Percentiles rank a stretch among this genome's conserved stretches.
Evolutionary conservation across 2,113 vertebrate genomes (phyloP).

Genomic region (Nettapus auritus): DNA sequence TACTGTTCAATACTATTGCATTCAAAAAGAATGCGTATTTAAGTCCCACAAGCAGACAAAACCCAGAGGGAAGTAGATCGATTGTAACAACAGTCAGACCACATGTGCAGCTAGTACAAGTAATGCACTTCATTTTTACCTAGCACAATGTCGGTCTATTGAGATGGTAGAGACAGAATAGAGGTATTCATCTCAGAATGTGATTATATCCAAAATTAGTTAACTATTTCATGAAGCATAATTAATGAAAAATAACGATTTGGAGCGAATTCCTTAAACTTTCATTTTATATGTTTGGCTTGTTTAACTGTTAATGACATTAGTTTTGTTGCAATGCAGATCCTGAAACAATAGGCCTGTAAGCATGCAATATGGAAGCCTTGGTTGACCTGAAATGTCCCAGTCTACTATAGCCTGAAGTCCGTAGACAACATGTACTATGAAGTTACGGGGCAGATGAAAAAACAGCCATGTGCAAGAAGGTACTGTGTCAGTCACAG

Average conservation of each 20-base stretch:
- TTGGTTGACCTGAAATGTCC: not conserved
- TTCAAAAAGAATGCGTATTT: not conserved
- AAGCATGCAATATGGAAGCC: not conserved
- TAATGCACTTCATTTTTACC: not conserved
- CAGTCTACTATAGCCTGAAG: not conserved
- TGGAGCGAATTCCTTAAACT: not conserved
- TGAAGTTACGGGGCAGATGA: not conserved
- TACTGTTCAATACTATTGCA: not conserved
- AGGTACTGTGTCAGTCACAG: not conserved
- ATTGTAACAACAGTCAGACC: not conserved
- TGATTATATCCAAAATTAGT: not conserved
- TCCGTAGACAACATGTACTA: not conserved
- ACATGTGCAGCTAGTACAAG: not conserved
- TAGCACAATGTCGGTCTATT: not conserved
- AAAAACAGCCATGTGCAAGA: not conserved
- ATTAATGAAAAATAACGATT: not conserved
- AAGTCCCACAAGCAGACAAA: not conserved
- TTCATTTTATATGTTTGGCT: not conserved
- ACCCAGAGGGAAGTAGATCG: not conserved
- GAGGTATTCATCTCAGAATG: not conserved
- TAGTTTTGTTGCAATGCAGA: not conserved
- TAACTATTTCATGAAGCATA: not conserved
- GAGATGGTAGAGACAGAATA: fast-evolving
- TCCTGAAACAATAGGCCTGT: not conserved
- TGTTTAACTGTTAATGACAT: not conserved